Conservation (phyloP, 2,888 invertebrate species). For the Dione juno region DNA sequence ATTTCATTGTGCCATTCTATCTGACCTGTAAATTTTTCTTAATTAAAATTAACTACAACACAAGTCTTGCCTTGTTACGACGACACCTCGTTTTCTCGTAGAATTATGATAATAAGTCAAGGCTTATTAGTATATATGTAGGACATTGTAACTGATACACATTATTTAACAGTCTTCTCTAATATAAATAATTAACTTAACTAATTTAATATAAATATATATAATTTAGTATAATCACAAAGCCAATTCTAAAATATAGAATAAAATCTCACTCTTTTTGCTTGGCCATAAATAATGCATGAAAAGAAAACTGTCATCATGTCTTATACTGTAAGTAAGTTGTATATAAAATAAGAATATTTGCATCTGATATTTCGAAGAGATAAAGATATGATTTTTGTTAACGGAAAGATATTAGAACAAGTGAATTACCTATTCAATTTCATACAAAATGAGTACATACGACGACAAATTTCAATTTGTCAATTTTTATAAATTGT, state of each 20-base stretch:
- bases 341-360: no score
- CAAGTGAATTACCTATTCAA: no score
- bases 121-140: constrained; percentile 36
- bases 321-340: no score
- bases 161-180: constrained; percentile 2
- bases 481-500: neutral
- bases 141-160: constrained; percentile 16
- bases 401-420: no score
- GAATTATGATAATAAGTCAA: constrained; percentile 38
- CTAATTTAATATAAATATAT: neutral
- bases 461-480: neutral
- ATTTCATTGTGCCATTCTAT: neutral
- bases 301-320: no score
- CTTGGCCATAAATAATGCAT: no score
- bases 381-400: no score
- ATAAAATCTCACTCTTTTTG: no score
- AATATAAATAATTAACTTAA: neutral
- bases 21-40: constrained; percentile 16
- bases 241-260: no score
- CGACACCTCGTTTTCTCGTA: constrained; percentile 34
- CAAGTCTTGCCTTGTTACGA: constrained; percentile 18
- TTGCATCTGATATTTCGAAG: no score
- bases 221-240: no score
- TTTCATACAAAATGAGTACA: neutral
- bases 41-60: constrained; percentile 18